A percentile compares a stretch with the other conserved stretches of the same genome.
phyloP scores from a whole-genome alignment of 2,888 invertebrate species.

The Noctua janthina region DNA sequence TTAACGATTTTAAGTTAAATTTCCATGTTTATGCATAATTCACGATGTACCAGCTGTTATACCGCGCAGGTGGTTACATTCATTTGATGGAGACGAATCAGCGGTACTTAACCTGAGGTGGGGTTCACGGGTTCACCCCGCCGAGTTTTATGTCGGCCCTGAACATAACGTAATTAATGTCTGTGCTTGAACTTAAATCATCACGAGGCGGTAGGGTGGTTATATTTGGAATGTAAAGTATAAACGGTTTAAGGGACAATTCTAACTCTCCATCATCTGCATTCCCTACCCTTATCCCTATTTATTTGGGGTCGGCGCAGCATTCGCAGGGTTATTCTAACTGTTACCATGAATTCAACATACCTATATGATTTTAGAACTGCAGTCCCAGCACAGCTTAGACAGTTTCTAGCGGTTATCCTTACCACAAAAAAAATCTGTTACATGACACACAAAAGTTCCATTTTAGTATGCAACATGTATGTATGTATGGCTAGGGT shows the following conservation, averaged over 20 bases:
- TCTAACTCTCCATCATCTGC: not conserved
- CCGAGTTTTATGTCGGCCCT: constrained; percentile 17
- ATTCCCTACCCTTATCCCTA: too few relatives aligned
- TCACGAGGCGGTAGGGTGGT: constrained; percentile 1
- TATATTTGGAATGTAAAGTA: not conserved
- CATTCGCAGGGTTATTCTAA: not conserved
- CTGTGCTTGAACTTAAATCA: constrained; percentile 23
- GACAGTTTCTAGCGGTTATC: not conserved
- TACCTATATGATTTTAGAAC: not conserved
- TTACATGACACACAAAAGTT: too few relatives aligned
- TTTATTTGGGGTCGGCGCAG: too few relatives aligned
- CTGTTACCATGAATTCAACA: not conserved
- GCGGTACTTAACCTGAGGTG: constrained; percentile 16
- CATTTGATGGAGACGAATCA: constrained; percentile 44
- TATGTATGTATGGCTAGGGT: too few relatives aligned
- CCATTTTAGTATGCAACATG: too few relatives aligned
- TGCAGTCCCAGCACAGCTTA: too few relatives aligned
- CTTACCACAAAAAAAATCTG: not conserved
- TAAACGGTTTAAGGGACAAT: not conserved
- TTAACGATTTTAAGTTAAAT: constrained; percentile 1
- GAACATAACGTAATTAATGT: constrained; percentile 21
- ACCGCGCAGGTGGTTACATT: constrained; percentile 1
- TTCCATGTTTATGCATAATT: constrained; percentile 23
- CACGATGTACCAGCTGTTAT: constrained; percentile 30
- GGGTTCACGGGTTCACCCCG: constrained; percentile 1